Base-by-base conservation (phyloP, 2,797 vertebrate genomes). In the Poeciliopsis turneri region DNA sequence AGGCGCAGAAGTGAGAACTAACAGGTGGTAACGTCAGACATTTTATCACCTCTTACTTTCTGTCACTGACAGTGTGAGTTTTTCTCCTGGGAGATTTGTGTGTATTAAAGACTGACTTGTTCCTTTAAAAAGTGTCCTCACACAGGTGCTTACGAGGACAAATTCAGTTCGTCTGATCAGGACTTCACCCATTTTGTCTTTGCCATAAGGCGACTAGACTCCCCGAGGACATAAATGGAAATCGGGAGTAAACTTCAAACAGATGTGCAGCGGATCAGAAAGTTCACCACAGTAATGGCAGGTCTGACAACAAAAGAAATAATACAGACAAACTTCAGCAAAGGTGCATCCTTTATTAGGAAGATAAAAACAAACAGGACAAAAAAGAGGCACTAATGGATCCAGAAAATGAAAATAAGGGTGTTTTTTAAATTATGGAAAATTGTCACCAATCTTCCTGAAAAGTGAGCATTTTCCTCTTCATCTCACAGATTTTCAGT, bases 261-360 rank as follows among this genome's bases (percentile, higher is more conserved):
- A 71, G 51, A 68, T 16, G 55, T 53, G 80, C 55, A 80, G 71
- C 57, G 82, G 78, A 81, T 87, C 85, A 86, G 76, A 70, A 82
- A 72, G 78, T 83, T 84, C 72, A 74, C 11, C 10, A 23, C 69
- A 82, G 39, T 87, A 84, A 87, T 85, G 86, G 85, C 15, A 0
- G 80, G 77, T 89, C 53, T 87, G 87, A 80, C 84, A 82, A 69
- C 76, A 49, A 75, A 74, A 85, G 71, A 73, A 30, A 82, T 84
- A 82, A 86, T 85, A 75, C 68, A 28, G 68, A 68, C 20, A 61
- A 16, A 33, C 15, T 18, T 20, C 18, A 33, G 18, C 16, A 64
- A 36, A 64, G 11, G 33, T 10, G 9, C 5, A 20, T 36, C 3
- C 36, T 64, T 64, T 3, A 53, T 30, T 68, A 69, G n/a, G 1